These are phyloP conservation scores for Parambassis ranga DNA, from an alignment of 2,797 vertebrate genomes.

Conservation along the genomic window DNA sequence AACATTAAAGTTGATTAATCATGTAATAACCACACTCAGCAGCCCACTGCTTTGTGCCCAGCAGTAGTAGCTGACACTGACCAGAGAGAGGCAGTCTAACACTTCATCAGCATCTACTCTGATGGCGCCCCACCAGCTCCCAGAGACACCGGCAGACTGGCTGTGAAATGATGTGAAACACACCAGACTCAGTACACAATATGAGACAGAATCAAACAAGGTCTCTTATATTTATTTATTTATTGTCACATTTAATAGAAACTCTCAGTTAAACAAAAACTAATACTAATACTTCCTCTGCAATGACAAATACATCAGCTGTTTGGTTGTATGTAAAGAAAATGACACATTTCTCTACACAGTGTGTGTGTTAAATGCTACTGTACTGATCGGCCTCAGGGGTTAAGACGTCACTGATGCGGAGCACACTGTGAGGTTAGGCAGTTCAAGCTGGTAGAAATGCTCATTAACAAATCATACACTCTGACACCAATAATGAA, in stretches of 20 bases:
- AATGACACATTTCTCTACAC: neutral
- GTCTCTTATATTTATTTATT: neutral
- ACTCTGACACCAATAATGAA: neutral
- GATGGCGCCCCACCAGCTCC: neutral
- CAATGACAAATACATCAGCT: slow-evolving; percentile 1
- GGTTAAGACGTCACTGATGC: slow-evolving; percentile 5
- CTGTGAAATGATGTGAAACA: slow-evolving; percentile 37
- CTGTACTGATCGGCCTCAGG: neutral
- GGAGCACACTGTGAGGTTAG: neutral
- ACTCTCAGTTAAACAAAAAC: slow-evolving; percentile 4
- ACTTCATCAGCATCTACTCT: slow-evolving; percentile 8
- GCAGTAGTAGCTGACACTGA: slow-evolving; percentile 10
- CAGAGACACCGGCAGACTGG: neutral
- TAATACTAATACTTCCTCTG: too few species aligned
- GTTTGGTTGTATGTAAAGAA: too few species aligned
- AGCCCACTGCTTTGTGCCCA: neutral
- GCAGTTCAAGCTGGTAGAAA: neutral
- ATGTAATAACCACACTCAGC: neutral
- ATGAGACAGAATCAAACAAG: neutral
- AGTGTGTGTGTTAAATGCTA: neutral
- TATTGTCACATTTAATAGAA: slow-evolving; percentile 19
- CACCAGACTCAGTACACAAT: neutral
- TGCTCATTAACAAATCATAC: neutral
- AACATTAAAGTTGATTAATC: neutral
- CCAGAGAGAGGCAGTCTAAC: slow-evolving; percentile 13